Conservation (phyloP, 2,113 vertebrate species). For the Leiothrix lutea region DNA sequence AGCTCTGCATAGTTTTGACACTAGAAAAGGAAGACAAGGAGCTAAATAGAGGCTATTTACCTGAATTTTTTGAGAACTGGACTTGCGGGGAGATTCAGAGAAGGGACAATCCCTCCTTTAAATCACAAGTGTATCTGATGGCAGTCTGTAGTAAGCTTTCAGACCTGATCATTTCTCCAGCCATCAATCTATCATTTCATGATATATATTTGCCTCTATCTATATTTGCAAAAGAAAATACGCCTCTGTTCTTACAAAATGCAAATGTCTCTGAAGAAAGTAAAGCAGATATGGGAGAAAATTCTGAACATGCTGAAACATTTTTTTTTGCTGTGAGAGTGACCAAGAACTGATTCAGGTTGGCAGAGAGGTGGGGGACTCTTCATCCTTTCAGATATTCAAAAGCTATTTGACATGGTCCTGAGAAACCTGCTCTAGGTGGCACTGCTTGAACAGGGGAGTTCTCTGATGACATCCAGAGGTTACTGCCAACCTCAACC, state of each 20-base stretch:
- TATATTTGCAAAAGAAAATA: background rate
- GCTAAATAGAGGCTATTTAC: background rate
- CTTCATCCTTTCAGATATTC: background rate
- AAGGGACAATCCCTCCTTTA: background rate
- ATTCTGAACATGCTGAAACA: background rate
- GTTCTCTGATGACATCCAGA: background rate
- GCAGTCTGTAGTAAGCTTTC: background rate
- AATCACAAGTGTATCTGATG: accelerated
- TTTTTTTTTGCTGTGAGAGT: background rate
- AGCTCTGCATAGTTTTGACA: background rate
- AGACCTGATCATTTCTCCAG: background rate
- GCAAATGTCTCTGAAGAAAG: background rate
- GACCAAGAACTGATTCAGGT: background rate
- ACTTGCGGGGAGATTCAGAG: background rate
- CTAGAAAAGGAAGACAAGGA: background rate
- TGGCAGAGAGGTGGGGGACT: background rate
- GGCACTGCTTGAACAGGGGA: background rate
- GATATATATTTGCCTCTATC: background rate
- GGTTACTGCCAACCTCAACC: background rate
- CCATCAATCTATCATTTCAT: background rate
- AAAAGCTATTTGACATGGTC: background rate
- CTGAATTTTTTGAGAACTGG: background rate
- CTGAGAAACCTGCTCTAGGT: background rate
- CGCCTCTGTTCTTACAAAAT: background rate
- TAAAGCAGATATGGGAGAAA: background rate